Conservation (phyloP, 2,797 vertebrate genomes). For the Mus caroli region DNA sequence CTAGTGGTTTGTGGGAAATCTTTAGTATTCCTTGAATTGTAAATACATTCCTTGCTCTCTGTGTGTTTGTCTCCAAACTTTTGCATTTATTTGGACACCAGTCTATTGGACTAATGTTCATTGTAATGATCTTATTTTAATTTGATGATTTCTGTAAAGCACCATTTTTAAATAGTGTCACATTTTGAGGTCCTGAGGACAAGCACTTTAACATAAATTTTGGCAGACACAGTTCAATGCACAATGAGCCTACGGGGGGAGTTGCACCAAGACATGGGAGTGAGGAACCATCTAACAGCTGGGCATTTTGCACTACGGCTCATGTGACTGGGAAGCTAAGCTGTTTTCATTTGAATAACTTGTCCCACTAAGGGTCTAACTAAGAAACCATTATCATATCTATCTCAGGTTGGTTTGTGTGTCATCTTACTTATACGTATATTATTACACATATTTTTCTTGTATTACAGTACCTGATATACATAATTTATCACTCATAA, state of each 20-base stretch:
- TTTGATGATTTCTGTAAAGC: not conserved
- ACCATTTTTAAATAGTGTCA: slow-evolving; percentile 7
- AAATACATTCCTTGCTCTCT: not conserved
- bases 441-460: not conserved
- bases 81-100: not conserved
- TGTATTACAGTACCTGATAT: not conserved
- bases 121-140: slow-evolving; percentile 7
- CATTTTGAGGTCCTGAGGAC: not conserved
- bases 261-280: not conserved
- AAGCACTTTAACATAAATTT: slow-evolving; percentile 6
- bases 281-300: not conserved
- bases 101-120: not conserved
- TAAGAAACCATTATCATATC: not conserved
- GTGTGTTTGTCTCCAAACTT: not conserved
- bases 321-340: not conserved
- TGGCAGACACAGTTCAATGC: not conserved
- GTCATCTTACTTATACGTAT: not conserved
- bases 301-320: not conserved
- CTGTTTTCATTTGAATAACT: not conserved
- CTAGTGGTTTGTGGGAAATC: not conserved
- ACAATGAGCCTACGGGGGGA: not conserved
- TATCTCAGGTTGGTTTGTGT: not conserved
- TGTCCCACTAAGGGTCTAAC: not conserved
- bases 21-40: not conserved
- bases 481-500: slow-evolving; percentile 34